phyloP scores from a whole-genome alignment of 2,797 vertebrate genomes.

The Zalophus californianus region DNA sequence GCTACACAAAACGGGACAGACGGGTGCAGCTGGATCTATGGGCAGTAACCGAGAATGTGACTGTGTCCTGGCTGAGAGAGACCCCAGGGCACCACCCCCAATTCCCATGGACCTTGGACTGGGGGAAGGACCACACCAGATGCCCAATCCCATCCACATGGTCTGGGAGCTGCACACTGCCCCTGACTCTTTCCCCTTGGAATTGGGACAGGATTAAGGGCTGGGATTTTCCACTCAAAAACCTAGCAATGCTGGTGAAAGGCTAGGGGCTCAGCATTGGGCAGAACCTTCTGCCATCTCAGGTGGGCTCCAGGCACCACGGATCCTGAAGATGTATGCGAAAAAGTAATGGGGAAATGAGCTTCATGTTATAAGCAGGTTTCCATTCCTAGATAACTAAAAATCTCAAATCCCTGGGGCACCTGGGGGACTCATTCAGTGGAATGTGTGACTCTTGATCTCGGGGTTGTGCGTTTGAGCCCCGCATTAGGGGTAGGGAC shows the following conservation, averaged over 20 bases:
- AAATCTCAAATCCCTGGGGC: background rate
- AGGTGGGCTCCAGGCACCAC: background rate
- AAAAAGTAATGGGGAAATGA: background rate
- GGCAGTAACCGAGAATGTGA: background rate
- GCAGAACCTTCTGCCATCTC: background rate
- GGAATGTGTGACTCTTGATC: too few relatives aligned
- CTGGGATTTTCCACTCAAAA: background rate
- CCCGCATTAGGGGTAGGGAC: too few relatives aligned
- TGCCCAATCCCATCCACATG: background rate
- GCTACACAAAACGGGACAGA: background rate
- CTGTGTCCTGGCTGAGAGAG: background rate
- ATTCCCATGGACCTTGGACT: background rate
- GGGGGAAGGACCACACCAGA: background rate
- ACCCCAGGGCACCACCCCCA: background rate
- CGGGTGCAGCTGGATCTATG: background rate
- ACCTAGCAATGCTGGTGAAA: background rate
- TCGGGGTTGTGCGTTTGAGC: too few relatives aligned
- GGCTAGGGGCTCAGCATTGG: background rate
- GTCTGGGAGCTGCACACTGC: background rate
- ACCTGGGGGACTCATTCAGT: too few relatives aligned
- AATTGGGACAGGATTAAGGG: background rate
- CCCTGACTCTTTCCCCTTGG: background rate
- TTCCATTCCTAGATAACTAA: background rate
- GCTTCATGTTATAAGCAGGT: background rate
- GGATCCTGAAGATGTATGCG: background rate